Conservation (phyloP, 1,140 invertebrate species). For the Drosophila melanica region DNA sequence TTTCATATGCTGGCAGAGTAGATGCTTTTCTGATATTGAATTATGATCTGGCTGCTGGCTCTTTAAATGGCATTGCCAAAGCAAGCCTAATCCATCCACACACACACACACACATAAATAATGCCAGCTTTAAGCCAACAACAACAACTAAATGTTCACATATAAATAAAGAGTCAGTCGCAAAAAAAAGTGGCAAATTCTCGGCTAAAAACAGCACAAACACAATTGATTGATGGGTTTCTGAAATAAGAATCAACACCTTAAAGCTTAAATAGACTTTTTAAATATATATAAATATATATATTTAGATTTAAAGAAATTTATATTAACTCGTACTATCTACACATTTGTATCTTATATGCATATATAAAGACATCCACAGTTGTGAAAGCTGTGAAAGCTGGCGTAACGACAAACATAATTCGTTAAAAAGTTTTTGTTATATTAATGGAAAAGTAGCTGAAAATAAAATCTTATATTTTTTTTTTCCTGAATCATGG, state of each 20-base stretch:
- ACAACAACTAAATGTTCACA: neutral
- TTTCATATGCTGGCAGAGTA: constrained; percentile 70
- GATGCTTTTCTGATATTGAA: constrained; percentile 77
- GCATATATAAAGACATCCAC: too few species aligned
- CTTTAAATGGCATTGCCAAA: constrained; percentile 67
- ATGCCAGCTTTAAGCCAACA: constrained; percentile 39
- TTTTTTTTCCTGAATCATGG: constrained; percentile 57
- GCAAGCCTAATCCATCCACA: constrained; percentile 47
- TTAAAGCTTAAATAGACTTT: neutral
- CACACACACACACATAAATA: constrained; percentile 71
- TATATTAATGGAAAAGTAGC: constrained; percentile 79
- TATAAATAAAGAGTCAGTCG: neutral
- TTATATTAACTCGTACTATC: neutral
- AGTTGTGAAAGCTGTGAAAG: too few species aligned
- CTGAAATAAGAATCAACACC: neutral
- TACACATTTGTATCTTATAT: neutral
- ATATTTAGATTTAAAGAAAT: too few species aligned
- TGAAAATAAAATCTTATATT: constrained; percentile 50
- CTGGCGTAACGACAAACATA: constrained; percentile 62
- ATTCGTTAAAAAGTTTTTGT: constrained; percentile 78
- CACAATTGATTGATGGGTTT: neutral
- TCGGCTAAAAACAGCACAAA: neutral
- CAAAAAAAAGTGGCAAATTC: neutral
- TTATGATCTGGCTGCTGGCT: constrained; percentile 65
- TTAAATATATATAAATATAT: too few species aligned